A percentile compares a stretch with the other conserved stretches of the same genome.
Evolutionary conservation across 2,113 vertebrate genomes (phyloP).

Genomic region (Tautogolabrus adspersus): DNA sequence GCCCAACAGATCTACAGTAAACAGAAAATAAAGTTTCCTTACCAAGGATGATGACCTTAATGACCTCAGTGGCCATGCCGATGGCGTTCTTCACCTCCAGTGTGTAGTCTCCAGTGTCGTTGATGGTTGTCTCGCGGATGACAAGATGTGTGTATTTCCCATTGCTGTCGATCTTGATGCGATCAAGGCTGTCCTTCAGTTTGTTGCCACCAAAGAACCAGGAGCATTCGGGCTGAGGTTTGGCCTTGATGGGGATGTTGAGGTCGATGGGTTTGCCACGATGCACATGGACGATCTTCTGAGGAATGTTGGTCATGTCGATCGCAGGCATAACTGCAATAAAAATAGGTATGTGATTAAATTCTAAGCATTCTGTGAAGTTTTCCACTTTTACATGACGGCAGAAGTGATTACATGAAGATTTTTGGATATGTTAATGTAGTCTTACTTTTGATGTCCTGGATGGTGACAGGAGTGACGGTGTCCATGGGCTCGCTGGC

Average conservation of each 20-base stretch:
- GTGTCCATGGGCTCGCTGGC: slow-evolving; percentile 93
- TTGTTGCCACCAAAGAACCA: slow-evolving; percentile 93
- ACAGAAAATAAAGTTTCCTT: slow-evolving; percentile 67
- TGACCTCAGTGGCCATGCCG: slow-evolving; percentile 88
- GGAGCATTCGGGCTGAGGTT: slow-evolving; percentile 89
- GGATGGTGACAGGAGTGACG: slow-evolving; percentile 90
- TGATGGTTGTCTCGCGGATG: slow-evolving; percentile 95
- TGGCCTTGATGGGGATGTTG: slow-evolving; percentile 90
- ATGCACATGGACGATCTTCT: slow-evolving; percentile 92
- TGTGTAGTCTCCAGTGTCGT: slow-evolving; percentile 92
- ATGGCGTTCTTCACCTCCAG: slow-evolving; percentile 92
- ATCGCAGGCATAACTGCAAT: slow-evolving; percentile 91
- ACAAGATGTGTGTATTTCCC: slow-evolving; percentile 88
- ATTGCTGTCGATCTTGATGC: slow-evolving; percentile 91
- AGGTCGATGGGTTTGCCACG: slow-evolving; percentile 93
- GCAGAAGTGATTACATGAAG: not conserved
- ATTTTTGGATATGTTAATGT: not conserved
- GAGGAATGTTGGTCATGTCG: slow-evolving; percentile 92
- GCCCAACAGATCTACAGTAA: not conserved
- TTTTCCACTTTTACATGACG: not conserved
- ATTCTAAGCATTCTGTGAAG: not conserved
- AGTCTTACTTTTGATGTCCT: slow-evolving; percentile 91
- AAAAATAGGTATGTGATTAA: not conserved
- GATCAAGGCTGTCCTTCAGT: slow-evolving; percentile 93
- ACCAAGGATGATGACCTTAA: slow-evolving; percentile 98